Conservation (phyloP, 2,888 invertebrate genomes). For the Ochropleura plecta region DNA sequence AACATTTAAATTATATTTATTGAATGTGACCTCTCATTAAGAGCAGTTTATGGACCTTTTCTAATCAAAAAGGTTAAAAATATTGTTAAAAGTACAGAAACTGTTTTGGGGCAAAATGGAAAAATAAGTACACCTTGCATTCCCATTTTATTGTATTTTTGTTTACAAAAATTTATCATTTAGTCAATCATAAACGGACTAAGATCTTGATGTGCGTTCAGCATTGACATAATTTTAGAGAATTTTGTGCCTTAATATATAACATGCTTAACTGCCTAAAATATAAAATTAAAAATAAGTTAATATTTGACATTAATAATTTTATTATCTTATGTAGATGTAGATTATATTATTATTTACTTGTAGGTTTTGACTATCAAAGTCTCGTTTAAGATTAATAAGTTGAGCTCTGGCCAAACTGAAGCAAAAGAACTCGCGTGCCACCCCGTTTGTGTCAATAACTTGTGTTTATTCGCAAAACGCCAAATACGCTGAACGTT, state of each 20-base stretch:
- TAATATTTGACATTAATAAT: not conserved
- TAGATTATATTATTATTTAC: not conserved
- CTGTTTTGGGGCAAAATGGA: not conserved
- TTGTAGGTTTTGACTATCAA: not conserved
- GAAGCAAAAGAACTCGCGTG: not conserved
- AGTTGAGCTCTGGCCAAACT: not conserved
- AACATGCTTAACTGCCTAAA: constrained; percentile 40
- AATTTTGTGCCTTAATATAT: constrained; percentile 46
- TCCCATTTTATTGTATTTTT: constrained; percentile 9
- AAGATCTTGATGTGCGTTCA: constrained; percentile 17
- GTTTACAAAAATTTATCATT: constrained; percentile 18
- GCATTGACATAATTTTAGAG: not conserved
- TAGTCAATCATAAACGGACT: constrained; percentile 14
- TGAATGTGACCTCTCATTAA: not conserved
- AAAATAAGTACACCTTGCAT: constrained; percentile 34
- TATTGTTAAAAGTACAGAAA: not conserved
- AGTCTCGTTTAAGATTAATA: not conserved
- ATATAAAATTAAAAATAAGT: constrained; percentile 10
- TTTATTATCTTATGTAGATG: not conserved
- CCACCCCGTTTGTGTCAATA: not conserved
- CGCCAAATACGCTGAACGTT: not conserved
- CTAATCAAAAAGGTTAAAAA: not conserved
- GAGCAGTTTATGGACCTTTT: not conserved
- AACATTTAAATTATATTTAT: not conserved
- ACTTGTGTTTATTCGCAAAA: not conserved